Conservation (phyloP, 1,140 invertebrate species). For the Meloidogyne floridensis region DNA sequence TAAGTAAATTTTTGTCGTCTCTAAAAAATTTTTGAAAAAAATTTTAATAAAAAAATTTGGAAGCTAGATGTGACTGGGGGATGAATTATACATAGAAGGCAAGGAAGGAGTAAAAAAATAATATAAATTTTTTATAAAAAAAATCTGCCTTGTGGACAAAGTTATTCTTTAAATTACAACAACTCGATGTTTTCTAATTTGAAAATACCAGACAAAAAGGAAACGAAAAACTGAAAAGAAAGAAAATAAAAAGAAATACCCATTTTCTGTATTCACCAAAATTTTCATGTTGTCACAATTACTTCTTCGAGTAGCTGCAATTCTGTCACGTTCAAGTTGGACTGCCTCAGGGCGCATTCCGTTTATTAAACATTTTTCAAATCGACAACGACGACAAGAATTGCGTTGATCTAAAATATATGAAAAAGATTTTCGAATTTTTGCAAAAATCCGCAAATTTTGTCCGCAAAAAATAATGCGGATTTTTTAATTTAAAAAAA, state of each 20-base stretch:
- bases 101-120: not conserved
- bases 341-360: constrained; percentile 75
- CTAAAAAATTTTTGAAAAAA: not conserved
- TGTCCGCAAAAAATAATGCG: too few species aligned
- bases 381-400: constrained; percentile 82
- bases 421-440: not conserved
- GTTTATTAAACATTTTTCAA: constrained; percentile 90
- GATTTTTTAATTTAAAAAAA: not conserved
- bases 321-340: constrained; percentile 94
- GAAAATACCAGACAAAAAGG: too few species aligned
- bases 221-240: too few species aligned
- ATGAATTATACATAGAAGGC: too few species aligned
- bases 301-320: constrained; percentile 74
- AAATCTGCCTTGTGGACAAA: too few species aligned
- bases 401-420: constrained; percentile 78
- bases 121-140: not conserved
- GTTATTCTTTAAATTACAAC: too few species aligned
- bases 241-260: not conserved
- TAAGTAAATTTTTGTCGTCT: not conserved
- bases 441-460: not conserved
- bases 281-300: not conserved
- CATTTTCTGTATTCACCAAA: not conserved
- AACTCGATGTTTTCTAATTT: too few species aligned
- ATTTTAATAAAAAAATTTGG: not conserved
- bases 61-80: too few species aligned